phyloP scores from a whole-genome alignment of 2,113 vertebrate genomes.

The Poeciliopsis prolifica region DNA sequence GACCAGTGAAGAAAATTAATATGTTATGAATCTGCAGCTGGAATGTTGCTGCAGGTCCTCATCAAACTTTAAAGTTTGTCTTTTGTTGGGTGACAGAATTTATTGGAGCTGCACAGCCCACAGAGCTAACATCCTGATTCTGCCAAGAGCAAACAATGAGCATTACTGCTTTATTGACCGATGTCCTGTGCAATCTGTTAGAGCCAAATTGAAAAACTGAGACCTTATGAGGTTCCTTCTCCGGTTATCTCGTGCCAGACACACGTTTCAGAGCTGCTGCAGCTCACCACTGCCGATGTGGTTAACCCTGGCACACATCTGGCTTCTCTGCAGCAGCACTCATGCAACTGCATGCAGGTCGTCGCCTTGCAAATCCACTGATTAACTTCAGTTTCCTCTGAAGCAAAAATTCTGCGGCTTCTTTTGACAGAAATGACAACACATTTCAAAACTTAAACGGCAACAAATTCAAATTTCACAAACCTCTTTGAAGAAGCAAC shows the following conservation, averaged over 20 bases:
- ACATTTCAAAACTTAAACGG: neutral
- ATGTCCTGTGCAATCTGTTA: neutral
- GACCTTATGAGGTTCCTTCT: neutral
- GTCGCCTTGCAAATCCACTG: neutral
- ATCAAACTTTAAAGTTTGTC: neutral
- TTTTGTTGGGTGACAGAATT: neutral
- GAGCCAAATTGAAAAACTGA: neutral
- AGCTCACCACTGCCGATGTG: neutral
- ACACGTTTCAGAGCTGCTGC: neutral
- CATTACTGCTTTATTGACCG: conserved; percentile 23
- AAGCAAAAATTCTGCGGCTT: neutral
- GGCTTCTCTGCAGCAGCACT: neutral
- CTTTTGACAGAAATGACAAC: neutral
- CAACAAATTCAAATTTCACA: neutral
- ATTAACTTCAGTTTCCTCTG: neutral
- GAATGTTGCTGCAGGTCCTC: neutral
- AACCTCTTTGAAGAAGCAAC: neutral
- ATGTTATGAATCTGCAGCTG: neutral
- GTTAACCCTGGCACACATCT: neutral
- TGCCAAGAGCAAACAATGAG: conserved; percentile 27
- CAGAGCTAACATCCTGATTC: conserved; percentile 43
- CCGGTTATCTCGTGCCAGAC: conserved; percentile 6
- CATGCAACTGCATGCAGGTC: neutral
- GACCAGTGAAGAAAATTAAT: neutral
- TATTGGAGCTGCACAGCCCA: conserved; percentile 1